Conservation (phyloP, 2,797 vertebrate species). For the Antennarius maculatus region DNA sequence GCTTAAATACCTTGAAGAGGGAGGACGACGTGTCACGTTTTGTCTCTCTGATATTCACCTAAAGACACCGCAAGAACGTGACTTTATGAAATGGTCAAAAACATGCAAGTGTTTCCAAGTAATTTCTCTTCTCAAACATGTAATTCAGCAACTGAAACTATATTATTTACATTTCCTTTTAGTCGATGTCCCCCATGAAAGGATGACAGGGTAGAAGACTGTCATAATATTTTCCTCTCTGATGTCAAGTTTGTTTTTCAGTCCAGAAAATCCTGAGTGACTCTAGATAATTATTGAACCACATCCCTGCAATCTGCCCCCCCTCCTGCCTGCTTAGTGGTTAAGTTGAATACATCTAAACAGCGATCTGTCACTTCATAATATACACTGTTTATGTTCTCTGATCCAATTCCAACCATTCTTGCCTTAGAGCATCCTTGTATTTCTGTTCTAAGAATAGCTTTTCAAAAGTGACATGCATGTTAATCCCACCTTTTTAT, state of each 20-base stretch:
- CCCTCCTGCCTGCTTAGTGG: background rate
- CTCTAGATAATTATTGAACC: background rate
- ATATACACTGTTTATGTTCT: background rate
- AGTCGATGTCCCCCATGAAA: too few species aligned
- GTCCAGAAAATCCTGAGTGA: too few species aligned
- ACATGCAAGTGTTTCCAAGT: background rate
- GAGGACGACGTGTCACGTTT: slow-evolving; percentile 22
- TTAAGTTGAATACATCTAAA: background rate
- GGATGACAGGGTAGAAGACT: background rate
- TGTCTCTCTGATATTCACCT: slow-evolving; percentile 24
- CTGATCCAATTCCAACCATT: background rate
- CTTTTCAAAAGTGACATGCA: background rate
- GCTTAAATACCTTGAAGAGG: slow-evolving; percentile 64
- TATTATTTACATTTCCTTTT: background rate
- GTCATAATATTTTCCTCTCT: background rate
- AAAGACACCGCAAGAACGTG: slow-evolving; percentile 6
- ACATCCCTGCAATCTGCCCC: background rate
- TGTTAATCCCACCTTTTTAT: background rate
- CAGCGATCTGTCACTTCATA: background rate
- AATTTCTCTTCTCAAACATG: background rate
- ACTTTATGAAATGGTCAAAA: background rate
- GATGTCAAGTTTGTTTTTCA: too few species aligned
- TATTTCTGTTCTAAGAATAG: background rate
- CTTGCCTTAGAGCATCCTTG: background rate
- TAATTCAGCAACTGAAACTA: background rate